These are phyloP conservation scores for Melanogrammus aeglefinus DNA, from an alignment of 2,797 vertebrate species.

Conservation along the genomic window DNA sequence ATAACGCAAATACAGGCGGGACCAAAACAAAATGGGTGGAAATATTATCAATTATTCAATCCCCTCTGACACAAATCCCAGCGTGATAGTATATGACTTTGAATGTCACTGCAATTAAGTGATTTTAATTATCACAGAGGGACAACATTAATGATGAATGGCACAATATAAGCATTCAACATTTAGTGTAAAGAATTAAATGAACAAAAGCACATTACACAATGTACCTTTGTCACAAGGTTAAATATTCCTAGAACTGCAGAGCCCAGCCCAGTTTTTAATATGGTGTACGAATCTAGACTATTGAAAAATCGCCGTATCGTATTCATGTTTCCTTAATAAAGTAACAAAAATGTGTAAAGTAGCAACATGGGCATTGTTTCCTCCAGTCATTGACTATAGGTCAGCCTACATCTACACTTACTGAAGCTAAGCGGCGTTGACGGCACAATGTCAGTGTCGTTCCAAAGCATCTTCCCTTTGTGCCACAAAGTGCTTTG, in stretches of 20 bases:
- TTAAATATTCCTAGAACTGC: neutral
- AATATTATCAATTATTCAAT: slow-evolving; percentile 6
- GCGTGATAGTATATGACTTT: neutral
- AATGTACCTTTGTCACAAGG: too few species aligned
- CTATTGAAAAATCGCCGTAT: neutral
- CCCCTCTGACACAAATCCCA: neutral
- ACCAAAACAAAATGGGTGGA: neutral
- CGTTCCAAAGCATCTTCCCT: neutral
- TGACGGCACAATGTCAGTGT: neutral
- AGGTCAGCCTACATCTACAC: neutral
- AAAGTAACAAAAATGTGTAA: neutral
- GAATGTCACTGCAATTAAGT: neutral
- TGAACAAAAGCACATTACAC: neutral
- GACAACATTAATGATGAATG: neutral
- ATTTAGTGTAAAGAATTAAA: neutral
- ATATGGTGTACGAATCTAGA: too few species aligned
- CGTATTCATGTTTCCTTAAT: neutral
- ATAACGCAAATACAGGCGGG: neutral
- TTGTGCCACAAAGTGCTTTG: neutral
- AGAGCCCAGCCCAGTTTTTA: neutral
- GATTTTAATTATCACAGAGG: neutral
- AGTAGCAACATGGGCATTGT: neutral
- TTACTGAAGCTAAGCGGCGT: neutral
- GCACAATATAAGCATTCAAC: neutral
- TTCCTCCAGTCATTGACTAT: neutral